phyloP scores from a whole-genome alignment of 1,140 invertebrate species.

The Nephotettix cincticeps region DNA sequence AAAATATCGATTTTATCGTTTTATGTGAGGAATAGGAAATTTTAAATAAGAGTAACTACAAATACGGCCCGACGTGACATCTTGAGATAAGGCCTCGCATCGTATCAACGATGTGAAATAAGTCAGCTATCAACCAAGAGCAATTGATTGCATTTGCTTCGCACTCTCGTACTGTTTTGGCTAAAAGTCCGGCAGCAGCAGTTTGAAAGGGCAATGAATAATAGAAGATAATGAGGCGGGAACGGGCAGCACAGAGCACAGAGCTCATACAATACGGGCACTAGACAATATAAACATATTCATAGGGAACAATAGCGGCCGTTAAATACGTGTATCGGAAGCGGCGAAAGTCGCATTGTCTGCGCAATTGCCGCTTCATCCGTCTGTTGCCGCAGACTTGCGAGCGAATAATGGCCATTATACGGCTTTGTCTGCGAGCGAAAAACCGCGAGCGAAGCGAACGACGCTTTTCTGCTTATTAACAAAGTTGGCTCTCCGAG shows the following conservation, averaged over 20 bases:
- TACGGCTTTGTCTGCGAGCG: not conserved
- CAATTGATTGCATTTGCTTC: too few relatives aligned
- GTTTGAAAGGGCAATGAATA: slow-evolving; percentile 21
- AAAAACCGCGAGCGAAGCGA: not conserved
- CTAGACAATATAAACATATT: slow-evolving; percentile 12
- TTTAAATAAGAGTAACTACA: too few relatives aligned
- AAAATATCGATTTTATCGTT: too few relatives aligned
- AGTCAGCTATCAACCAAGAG: too few relatives aligned
- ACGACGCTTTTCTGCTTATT: not conserved
- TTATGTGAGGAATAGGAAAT: too few relatives aligned
- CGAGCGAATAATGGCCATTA: not conserved
- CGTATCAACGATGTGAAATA: too few relatives aligned
- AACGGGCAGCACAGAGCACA: not conserved
- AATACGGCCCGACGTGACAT: too few relatives aligned
- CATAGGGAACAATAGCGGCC: not conserved
- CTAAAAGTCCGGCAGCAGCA: not conserved
- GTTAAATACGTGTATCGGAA: slow-evolving; percentile 10
- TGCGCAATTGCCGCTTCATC: not conserved
- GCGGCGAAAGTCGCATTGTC: not conserved
- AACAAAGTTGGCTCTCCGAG: not conserved
- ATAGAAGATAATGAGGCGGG: slow-evolving; percentile 6
- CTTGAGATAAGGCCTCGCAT: too few relatives aligned
- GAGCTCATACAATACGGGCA: not conserved
- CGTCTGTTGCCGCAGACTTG: not conserved
- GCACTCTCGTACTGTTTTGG: too few relatives aligned